phyloP scores from a whole-genome alignment of 2,113 vertebrate genomes.

The Thamnaconus septentrionalis region DNA sequence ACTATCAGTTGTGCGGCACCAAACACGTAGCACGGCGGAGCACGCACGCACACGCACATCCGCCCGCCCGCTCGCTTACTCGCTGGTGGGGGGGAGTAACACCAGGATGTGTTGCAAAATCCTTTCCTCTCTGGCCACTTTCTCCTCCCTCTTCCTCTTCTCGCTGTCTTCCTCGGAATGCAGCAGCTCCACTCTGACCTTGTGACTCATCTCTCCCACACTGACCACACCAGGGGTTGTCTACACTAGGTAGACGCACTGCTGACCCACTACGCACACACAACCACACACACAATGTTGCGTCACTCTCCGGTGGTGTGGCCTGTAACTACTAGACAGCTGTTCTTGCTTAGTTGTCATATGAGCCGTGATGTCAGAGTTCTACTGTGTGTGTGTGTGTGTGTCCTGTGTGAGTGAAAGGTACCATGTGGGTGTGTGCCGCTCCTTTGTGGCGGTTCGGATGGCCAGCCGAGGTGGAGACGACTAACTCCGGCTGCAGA shows the following conservation, averaged over 20 bases:
- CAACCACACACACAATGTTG: constrained; percentile 32
- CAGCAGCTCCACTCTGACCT: constrained; percentile 62
- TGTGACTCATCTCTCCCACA: constrained; percentile 72
- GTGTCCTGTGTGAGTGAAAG: neutral
- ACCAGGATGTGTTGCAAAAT: constrained; percentile 31
- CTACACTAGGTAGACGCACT: constrained; percentile 37
- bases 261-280: constrained; percentile 37
- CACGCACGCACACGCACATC: constrained; percentile 31
- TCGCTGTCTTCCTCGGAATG: constrained; percentile 51
- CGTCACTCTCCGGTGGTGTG: constrained; percentile 56
- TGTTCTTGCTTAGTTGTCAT: constrained; percentile 69
- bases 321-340: constrained; percentile 56
- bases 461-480: too few relatives aligned
- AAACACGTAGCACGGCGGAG: constrained; percentile 43
- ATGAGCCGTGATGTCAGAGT: constrained; percentile 61
- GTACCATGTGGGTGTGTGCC: too few relatives aligned
- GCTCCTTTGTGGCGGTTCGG: too few relatives aligned
- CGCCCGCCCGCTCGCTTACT: too few relatives aligned
- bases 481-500: too few relatives aligned
- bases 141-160: constrained; percentile 31
- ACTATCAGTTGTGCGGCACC: constrained; percentile 34
- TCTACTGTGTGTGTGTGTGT: constrained; percentile 50
- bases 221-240: constrained; percentile 58
- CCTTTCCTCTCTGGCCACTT: constrained; percentile 31
- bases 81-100: neutral